Conservation (phyloP, 2,888 invertebrate genomes). For the Ametastegia equiseti region DNA sequence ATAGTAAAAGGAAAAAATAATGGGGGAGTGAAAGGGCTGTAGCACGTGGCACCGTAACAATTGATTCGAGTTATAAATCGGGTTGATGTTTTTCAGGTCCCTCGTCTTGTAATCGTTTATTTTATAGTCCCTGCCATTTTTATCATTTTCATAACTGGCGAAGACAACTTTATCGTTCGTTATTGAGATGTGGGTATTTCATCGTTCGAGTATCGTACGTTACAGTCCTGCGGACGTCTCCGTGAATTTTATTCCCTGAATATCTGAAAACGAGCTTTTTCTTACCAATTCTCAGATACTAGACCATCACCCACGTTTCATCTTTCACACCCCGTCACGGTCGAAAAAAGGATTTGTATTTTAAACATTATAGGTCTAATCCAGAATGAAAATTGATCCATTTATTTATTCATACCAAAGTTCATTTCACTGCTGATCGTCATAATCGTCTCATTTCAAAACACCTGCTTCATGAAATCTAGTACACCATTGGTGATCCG, state of each 20-base stretch:
- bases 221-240: neutral
- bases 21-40: neutral
- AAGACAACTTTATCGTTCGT: conserved; percentile 38
- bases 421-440: too few species aligned
- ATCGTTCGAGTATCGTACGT: neutral
- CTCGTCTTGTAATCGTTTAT: conserved; percentile 6
- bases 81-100: neutral
- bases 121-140: conserved; percentile 9
- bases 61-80: conserved; percentile 26
- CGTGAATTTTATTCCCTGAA: neutral
- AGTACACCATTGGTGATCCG: too few species aligned
- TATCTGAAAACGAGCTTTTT: neutral
- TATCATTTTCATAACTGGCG: conserved; percentile 25
- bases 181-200: conserved; percentile 19
- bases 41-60: neutral
- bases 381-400: too few species aligned
- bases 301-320: too few species aligned
- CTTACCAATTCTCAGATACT: neutral
- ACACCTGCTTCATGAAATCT: too few species aligned
- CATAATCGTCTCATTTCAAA: too few species aligned
- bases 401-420: too few species aligned
- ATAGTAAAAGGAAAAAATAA: neutral
- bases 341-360: too few species aligned
- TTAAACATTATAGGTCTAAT: too few species aligned
- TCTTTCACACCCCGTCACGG: too few species aligned